Percentiles rank a stretch among this genome's conserved stretches.
Conservation (phyloP, 2,797 vertebrate species). For the Rachycentron canadum region DNA sequence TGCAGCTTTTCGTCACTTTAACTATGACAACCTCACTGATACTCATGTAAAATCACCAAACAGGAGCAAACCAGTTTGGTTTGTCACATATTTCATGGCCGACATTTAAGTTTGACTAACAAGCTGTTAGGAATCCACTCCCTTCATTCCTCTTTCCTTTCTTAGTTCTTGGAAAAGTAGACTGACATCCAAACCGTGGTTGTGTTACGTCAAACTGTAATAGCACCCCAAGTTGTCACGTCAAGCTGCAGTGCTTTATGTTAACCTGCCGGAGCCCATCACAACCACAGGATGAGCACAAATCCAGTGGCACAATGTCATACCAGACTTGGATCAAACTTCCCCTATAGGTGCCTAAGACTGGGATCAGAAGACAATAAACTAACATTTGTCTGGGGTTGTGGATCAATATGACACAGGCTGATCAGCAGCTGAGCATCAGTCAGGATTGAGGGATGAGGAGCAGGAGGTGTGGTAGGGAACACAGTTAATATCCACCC, state of each 20-base stretch:
- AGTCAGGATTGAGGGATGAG: conserved; percentile 8
- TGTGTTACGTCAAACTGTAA: conserved; percentile 65
- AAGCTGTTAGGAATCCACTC: conserved; percentile 38
- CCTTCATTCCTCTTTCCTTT: conserved; percentile 57
- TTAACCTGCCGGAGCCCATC: conserved; percentile 40
- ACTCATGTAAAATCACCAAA: not conserved
- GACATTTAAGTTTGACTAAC: conserved; percentile 20
- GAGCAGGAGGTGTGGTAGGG: not conserved
- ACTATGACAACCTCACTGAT: not conserved
- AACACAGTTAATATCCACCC: not conserved
- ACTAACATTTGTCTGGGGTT: conserved; percentile 30
- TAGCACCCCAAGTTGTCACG: conserved; percentile 37
- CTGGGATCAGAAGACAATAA: conserved; percentile 35
- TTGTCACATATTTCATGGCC: not conserved
- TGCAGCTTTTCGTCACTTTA: not conserved
- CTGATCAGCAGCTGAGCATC: conserved; percentile 27
- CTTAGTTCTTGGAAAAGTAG: conserved; percentile 61
- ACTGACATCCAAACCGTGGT: conserved; percentile 53
- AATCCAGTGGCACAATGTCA: conserved; percentile 43
- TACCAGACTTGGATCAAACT: conserved; percentile 17
- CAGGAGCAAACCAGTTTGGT: not conserved
- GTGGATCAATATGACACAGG: conserved; percentile 20
- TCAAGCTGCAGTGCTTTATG: conserved; percentile 53
- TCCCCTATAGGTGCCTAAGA: not conserved
- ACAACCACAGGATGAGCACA: conserved; percentile 40